Evolutionary conservation across 2,888 invertebrate genomes (phyloP), one percentile per base, ranked within the genome.

Genomic region (Mayetiola destructor): DNA sequence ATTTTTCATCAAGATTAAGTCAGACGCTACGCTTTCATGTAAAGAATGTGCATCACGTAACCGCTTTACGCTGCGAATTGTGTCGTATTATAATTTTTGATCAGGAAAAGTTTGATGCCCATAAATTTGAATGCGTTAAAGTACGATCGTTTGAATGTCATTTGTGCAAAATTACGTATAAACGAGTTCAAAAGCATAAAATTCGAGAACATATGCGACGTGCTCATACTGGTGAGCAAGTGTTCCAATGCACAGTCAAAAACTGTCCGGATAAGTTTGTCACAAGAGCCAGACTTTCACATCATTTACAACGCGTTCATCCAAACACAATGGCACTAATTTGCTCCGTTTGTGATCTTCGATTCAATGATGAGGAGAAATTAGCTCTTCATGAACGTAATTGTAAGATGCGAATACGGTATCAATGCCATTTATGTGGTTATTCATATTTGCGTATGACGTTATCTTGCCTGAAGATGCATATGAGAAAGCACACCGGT

Each of bases 61-160:
- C 4, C 3, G 3, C 14, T 10, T 2, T 27, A 27, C 16, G 16
- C 14, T 48, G 48, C 9, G 27, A 14, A 27, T 48, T 48, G 16
- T 48, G 48, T 12, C 2, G 27, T n/a, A 4, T 14, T n/a, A 3
- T 5, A 2, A 27, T 48, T 48, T 48, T 27, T 27, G 16, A 14
- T 5, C n/a, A 23, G 3, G 18, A 27, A 1, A 16, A 27, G 1
- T 27, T 48, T n/a, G 48, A 48, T 3, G 8, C 8, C 3, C 48
- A 48, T 27, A 16, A 48, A 48, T 48, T 48, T 23, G 27, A 48
- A 48, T 48, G 48, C n/a, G 48, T 48, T 5, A 48, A 27, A 27
- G 27, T 14, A n/a, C 48, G 48, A 3, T 27, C n/a, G 1, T 48
- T 48, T n/a, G n/a, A 48, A 27, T 48, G 48, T 27, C 48, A 48